A percentile compares a stretch with the other conserved stretches of the same genome.
Evolutionary conservation across 2,888 invertebrate genomes (phyloP).

Genomic region (Troides aeacus): DNA sequence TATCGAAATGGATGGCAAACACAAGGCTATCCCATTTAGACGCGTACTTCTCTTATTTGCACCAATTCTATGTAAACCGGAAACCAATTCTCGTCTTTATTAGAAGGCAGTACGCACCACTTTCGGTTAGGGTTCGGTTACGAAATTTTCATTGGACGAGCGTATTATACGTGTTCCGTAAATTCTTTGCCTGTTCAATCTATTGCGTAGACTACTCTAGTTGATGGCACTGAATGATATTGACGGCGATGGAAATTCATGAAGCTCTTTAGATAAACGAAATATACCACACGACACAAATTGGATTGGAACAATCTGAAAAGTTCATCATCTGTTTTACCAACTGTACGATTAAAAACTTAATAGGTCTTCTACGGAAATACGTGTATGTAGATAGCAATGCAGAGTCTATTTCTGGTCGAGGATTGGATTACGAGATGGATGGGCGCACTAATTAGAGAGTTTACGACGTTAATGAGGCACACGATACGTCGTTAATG

Average conservation of each 20-base stretch:
- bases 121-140: constrained; percentile 1
- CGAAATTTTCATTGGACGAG: constrained; percentile 23
- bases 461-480: background rate
- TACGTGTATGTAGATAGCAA: too few species aligned
- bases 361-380: background rate
- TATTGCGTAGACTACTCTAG: constrained; percentile 19
- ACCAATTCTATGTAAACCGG: background rate
- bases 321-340: background rate
- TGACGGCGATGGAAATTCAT: constrained; percentile 22
- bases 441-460: background rate
- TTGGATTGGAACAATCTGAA: constrained; percentile 7
- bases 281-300: constrained; percentile 14
- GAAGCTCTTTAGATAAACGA: constrained; percentile 23
- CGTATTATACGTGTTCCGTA: constrained; percentile 11
- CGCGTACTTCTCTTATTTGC: constrained; percentile 24
- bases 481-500: background rate
- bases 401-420: too few species aligned
- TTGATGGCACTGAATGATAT: constrained; percentile 25
- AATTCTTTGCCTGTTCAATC: constrained; percentile 25
- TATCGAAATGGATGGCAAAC: constrained; percentile 28
- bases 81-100: constrained; percentile 7
- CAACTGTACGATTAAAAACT: background rate
- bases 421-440: background rate
- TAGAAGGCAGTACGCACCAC: constrained; percentile 3
- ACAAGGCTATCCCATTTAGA: constrained; percentile 29